Percentiles rank a stretch among this genome's conserved stretches.
phyloP scores from a whole-genome alignment of 2,113 vertebrate genomes.

The Setophaga kirtlandii region DNA sequence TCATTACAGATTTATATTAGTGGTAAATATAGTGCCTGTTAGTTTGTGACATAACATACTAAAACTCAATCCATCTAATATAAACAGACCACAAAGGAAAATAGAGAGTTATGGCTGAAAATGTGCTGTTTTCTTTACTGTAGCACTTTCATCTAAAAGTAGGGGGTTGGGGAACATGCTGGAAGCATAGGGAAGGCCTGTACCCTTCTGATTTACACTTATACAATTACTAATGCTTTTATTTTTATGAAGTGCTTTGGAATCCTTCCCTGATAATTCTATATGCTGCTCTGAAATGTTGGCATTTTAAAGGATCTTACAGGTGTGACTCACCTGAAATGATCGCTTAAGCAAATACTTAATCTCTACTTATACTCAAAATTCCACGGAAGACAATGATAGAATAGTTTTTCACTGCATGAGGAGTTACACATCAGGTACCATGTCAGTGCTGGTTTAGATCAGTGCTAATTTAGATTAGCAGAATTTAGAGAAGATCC shows the following conservation, averaged over 20 bases:
- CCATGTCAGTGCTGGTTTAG: background rate
- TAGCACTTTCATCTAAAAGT: background rate
- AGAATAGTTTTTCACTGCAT: background rate
- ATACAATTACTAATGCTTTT: background rate
- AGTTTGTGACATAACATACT: background rate
- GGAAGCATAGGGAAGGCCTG: background rate
- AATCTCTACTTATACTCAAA: background rate
- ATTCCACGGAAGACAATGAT: background rate
- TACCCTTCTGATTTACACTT: background rate
- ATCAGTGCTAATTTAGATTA: background rate
- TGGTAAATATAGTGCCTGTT: background rate
- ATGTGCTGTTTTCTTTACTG: background rate
- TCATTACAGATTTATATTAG: background rate
- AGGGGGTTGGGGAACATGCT: background rate
- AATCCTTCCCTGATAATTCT: background rate
- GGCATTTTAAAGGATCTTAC: background rate
- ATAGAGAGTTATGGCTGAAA: background rate
- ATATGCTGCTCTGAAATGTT: background rate
- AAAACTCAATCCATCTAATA: background rate
- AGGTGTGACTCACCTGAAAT: background rate
- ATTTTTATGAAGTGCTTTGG: background rate
- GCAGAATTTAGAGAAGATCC: background rate
- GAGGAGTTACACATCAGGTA: background rate
- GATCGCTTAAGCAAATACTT: background rate
- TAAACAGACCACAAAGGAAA: background rate